Conservation (phyloP, 1,140 invertebrate species). For the Apolygus lucorum region DNA sequence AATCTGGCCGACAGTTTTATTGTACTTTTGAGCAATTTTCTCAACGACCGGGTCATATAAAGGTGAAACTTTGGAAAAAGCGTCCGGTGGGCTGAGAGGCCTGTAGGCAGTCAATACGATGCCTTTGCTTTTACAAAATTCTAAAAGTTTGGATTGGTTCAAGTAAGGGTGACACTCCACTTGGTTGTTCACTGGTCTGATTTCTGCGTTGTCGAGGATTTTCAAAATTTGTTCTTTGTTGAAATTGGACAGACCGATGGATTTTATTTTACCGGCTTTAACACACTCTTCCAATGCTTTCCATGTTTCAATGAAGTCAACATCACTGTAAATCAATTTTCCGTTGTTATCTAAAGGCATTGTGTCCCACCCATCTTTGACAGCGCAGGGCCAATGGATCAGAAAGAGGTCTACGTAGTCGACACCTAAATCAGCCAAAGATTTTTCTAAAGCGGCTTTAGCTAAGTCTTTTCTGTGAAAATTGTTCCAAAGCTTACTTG, state of each 20-base stretch:
- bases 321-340: constrained; percentile 40
- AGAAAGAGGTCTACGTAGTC: constrained; percentile 68
- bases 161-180: no score
- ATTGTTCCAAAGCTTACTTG: no score
- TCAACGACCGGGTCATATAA: constrained; percentile 50
- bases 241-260: constrained; percentile 71
- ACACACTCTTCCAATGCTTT: constrained; percentile 70
- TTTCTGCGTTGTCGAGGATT: no score
- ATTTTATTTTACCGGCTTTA: constrained; percentile 50
- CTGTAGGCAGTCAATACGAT: no score
- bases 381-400: constrained; percentile 68
- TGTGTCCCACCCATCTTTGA: constrained; percentile 41
- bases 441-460: constrained; percentile 45
- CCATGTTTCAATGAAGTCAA: constrained; percentile 61
- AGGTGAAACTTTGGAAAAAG: constrained; percentile 36
- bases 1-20: constrained; percentile 60
- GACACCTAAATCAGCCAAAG: constrained; percentile 53
- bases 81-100: constrained; percentile 58
- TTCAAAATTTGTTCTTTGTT: no score
- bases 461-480: constrained; percentile 42
- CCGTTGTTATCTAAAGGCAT: constrained; percentile 40
- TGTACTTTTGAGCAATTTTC: constrained; percentile 54
- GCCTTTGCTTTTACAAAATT: no score
- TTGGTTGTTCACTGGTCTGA: no score
- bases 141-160: no score